Evolutionary conservation across 2,113 vertebrate genomes (phyloP).

Genomic region (Mesembrinibis cayennensis): DNA sequence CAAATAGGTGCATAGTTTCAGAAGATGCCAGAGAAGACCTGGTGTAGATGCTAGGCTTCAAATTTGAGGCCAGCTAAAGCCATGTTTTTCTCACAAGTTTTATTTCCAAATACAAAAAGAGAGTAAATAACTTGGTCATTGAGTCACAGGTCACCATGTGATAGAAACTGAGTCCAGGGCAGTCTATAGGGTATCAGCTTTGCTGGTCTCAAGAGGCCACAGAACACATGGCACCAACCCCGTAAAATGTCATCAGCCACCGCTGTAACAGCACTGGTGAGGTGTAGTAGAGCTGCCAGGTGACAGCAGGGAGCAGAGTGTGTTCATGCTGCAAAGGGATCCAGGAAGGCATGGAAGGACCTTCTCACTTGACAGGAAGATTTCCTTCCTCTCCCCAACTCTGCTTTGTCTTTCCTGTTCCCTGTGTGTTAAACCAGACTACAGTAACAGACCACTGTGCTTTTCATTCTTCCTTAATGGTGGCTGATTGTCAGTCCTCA

Average conservation of each 20-base stretch:
- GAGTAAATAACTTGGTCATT: background rate
- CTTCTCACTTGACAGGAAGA: background rate
- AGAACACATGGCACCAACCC: background rate
- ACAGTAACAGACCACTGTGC: background rate
- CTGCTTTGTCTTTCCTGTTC: background rate
- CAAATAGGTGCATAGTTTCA: background rate
- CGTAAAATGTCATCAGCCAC: background rate
- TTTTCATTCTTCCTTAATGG: background rate
- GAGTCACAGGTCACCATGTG: fast-evolving
- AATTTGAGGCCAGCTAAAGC: background rate
- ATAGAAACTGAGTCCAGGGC: background rate
- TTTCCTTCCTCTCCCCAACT: background rate
- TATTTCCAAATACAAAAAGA: background rate
- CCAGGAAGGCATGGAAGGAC: background rate
- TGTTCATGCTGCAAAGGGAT: background rate
- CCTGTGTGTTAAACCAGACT: background rate
- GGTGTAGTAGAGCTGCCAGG: background rate
- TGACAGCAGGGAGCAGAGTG: background rate
- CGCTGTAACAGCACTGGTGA: background rate
- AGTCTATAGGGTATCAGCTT: background rate
- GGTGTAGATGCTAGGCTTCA: background rate
- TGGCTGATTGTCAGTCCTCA: background rate
- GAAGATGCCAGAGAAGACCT: background rate
- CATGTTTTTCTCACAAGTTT: background rate
- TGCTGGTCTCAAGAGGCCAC: background rate